A percentile compares a stretch with the other conserved stretches of the same genome.
phyloP scores from a whole-genome alignment of 2,797 vertebrate genomes.

The Vespertilio murinus region DNA sequence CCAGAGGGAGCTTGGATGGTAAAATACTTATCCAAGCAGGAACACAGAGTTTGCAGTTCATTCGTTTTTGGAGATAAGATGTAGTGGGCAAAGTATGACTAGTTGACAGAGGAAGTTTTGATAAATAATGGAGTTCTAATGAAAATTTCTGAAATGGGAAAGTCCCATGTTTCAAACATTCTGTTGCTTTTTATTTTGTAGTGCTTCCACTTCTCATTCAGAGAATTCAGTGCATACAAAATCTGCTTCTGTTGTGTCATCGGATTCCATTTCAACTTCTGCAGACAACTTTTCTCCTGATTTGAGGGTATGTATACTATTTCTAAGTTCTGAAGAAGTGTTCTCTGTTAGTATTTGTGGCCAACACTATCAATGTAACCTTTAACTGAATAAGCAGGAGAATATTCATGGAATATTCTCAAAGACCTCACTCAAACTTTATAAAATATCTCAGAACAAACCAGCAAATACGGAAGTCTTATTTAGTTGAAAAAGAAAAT shows the following conservation, averaged over 20 bases:
- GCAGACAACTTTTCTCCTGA: conserved; percentile 92
- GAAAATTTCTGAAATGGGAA: not conserved
- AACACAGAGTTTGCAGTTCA: not conserved
- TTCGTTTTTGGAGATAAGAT: not conserved
- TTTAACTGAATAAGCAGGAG: not conserved
- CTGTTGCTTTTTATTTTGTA: conserved; percentile 81
- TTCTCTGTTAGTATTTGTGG: not conserved
- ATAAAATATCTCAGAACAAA: not conserved
- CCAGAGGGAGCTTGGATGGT: not conserved
- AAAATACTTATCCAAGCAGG: not conserved
- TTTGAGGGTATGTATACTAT: conserved; percentile 87
- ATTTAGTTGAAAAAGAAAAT: conserved; percentile 35
- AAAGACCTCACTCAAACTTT: not conserved
- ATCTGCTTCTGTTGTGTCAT: conserved; percentile 88
- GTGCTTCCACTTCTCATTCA: conserved; percentile 92
- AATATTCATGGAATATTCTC: not conserved
- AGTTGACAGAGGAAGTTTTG: not conserved
- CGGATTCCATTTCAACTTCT: conserved; percentile 90
- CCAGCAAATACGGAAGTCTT: conserved; percentile 4
- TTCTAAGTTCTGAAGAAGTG: conserved; percentile 7
- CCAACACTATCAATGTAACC: not conserved
- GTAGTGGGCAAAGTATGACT: not conserved
- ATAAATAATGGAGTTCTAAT: not conserved
- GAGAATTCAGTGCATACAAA: conserved; percentile 91
- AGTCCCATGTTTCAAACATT: not conserved